A percentile compares a stretch with the other conserved stretches of the same genome.
phyloP scores from a whole-genome alignment of 2,113 vertebrate species.

The Tragelaphus strepsiceros region DNA sequence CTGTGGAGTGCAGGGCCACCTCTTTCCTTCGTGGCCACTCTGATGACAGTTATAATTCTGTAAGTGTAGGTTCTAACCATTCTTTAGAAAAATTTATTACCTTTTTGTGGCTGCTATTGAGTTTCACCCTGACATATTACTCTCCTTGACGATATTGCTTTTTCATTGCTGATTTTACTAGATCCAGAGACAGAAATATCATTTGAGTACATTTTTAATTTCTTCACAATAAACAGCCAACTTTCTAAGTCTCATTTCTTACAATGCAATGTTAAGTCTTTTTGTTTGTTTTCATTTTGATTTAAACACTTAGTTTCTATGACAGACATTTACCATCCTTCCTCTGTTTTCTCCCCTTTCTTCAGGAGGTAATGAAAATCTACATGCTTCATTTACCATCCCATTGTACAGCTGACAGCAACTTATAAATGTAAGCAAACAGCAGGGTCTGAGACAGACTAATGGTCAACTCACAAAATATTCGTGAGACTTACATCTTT shows the following conservation, averaged over 20 bases:
- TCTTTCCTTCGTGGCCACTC: background rate
- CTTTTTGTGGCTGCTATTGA: slow-evolving; percentile 46
- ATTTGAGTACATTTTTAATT: slow-evolving; percentile 21
- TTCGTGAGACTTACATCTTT: background rate
- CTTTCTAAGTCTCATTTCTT: background rate
- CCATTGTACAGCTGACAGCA: background rate
- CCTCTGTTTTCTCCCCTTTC: background rate
- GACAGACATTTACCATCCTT: background rate
- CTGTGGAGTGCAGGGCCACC: background rate
- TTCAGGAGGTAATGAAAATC: background rate
- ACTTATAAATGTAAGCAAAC: background rate
- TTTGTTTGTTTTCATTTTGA: slow-evolving; percentile 34
- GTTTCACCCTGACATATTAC: slow-evolving; percentile 42
- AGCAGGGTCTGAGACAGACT: background rate
- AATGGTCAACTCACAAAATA: background rate
- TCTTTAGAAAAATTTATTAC: slow-evolving; percentile 50
- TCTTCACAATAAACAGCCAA: slow-evolving; percentile 10
- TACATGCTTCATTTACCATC: background rate
- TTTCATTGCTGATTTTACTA: slow-evolving; percentile 48
- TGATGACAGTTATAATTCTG: slow-evolving; percentile 32
- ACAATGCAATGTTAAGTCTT: background rate
- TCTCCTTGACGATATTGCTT: slow-evolving; percentile 33
- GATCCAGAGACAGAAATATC: slow-evolving; percentile 41
- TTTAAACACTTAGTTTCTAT: slow-evolving; percentile 23
- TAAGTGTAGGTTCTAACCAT: background rate